Evolutionary conservation across 2,113 vertebrate genomes (phyloP).

Genomic region (Crotalus viridis): DNA sequence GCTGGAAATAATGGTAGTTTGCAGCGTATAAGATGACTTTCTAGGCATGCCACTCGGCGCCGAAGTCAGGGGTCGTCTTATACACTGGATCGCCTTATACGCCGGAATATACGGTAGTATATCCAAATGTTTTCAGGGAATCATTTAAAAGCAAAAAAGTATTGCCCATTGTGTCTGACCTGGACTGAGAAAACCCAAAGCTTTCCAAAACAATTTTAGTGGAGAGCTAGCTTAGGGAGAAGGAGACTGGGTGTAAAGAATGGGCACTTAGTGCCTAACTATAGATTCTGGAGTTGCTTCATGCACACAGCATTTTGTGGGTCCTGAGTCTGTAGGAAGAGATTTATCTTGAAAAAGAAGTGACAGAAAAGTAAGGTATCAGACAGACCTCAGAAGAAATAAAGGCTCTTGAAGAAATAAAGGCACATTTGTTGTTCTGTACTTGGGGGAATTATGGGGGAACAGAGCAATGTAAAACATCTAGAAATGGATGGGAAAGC

Average conservation of each 20-base stretch:
- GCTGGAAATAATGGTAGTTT: no score
- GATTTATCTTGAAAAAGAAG: not conserved
- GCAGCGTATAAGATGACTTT: no score
- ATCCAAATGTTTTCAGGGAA: no score
- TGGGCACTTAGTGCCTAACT: not conserved
- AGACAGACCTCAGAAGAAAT: not conserved
- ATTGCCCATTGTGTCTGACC: not conserved
- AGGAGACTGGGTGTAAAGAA: not conserved
- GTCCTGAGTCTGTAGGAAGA: not conserved
- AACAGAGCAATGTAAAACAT: not conserved
- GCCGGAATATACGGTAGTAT: no score
- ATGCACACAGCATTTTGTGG: not conserved
- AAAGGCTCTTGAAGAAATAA: no score
- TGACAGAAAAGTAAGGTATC: not conserved
- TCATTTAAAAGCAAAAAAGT: not conserved
- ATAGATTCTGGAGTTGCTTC: not conserved
- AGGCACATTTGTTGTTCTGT: not conserved
- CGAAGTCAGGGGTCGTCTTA: no score
- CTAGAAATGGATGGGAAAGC: conserved; percentile 42
- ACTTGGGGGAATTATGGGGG: not conserved
- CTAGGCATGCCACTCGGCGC: no score
- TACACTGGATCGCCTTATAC: no score
- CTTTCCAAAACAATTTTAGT: not conserved
- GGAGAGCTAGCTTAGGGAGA: not conserved
- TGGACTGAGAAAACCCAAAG: not conserved